A percentile compares a stretch with the other conserved stretches of the same genome.
Evolutionary conservation across 2,113 vertebrate genomes (phyloP).

Genomic region (Isichthys henryi): DNA sequence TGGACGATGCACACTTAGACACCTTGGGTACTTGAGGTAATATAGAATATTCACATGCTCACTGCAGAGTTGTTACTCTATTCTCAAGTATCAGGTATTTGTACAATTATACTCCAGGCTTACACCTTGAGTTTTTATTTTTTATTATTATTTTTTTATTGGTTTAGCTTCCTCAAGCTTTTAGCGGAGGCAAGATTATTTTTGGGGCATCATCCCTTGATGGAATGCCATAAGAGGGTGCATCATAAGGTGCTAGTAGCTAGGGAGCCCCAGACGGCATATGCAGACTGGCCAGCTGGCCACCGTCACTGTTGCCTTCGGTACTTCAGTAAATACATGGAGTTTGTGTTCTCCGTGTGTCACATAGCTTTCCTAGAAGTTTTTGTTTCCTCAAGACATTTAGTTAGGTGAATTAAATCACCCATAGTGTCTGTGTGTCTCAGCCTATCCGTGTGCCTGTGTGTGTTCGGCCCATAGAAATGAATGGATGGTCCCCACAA

Average conservation of each 20-base stretch:
- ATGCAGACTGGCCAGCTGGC: neutral
- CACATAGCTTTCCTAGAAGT: neutral
- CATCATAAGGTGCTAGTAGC: neutral
- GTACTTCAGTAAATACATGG: neutral
- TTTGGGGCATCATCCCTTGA: neutral
- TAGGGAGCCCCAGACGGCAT: neutral
- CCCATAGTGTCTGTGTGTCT: neutral
- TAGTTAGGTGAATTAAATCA: neutral
- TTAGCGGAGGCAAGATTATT: neutral
- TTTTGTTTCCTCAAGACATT: neutral
- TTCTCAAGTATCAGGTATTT: neutral
- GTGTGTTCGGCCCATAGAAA: neutral
- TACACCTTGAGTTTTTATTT: neutral
- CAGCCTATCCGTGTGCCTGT: neutral
- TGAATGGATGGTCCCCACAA: neutral
- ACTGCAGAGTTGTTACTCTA: neutral
- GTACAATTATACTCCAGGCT: neutral
- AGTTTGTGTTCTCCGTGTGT: neutral
- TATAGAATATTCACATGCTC: neutral
- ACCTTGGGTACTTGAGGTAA: neutral
- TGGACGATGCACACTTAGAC: neutral
- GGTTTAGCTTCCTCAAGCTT: neutral
- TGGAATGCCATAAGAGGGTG: neutral
- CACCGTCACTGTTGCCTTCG: neutral
- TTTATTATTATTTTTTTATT: neutral